Conservation (phyloP, 2,888 invertebrate species). For the Geophilus truncorum region DNA sequence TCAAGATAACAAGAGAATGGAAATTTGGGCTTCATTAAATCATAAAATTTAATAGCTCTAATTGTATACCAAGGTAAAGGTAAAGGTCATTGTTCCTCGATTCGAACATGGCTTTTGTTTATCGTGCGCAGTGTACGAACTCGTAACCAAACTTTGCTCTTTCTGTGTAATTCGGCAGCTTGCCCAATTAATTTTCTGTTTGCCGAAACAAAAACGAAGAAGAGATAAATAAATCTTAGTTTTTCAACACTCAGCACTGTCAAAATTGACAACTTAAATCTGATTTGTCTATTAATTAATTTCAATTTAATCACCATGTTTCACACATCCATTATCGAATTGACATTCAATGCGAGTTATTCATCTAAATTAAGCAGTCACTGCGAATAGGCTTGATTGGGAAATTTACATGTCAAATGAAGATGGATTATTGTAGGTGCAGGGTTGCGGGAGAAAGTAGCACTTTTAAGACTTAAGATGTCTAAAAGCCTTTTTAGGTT, state of each 20-base stretch:
- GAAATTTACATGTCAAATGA: conserved; percentile 22
- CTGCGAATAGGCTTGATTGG: neutral
- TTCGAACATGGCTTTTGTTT: neutral
- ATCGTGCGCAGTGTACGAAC: neutral
- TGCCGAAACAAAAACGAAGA: neutral
- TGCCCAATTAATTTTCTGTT: neutral
- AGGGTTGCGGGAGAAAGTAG: neutral
- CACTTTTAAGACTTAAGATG: neutral
- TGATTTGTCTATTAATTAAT: neutral
- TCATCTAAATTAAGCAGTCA: neutral
- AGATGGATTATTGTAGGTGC: neutral
- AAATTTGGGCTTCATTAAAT: conserved; percentile 13
- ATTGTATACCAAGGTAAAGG: neutral
- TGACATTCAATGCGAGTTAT: neutral
- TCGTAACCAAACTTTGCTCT: neutral
- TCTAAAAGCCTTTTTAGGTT: conserved; percentile 24
- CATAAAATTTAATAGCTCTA: conserved; percentile 22
- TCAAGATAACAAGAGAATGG: conserved; percentile 13
- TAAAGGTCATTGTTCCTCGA: neutral
- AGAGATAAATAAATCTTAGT: neutral
- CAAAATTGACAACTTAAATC: neutral
- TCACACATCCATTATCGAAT: neutral
- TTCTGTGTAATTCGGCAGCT: neutral
- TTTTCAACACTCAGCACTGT: neutral
- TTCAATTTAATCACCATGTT: neutral